Evolutionary conservation across 2,797 vertebrate species (phyloP), one percentile per base, ranked within the genome.

Genomic region (Sebastes hubbsi): DNA sequence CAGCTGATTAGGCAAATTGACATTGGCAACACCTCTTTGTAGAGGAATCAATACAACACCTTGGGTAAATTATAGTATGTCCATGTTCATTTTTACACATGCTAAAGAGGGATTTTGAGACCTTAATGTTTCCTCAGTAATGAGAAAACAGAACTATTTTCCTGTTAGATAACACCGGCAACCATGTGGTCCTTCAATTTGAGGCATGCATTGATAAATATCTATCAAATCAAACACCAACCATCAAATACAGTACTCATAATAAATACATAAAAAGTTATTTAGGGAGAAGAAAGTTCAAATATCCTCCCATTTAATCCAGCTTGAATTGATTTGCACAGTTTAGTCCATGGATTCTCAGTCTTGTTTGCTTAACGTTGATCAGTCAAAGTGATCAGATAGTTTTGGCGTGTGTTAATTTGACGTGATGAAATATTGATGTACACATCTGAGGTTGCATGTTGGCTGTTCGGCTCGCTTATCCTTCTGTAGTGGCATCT

Each of bases 151-250:
- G 42, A 12, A 20, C 8, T 52, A 8, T 58, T 73, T 78, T 79
- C 46, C n/a, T 60, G 4, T 56, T 29, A 49, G 10, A 66, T 71
- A 60, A 83, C 25, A 71, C 66, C 22, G 62, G 71, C 62, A 78
- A 91, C 78, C 72, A 75, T 85, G 75, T 87, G 59, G 72, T 80
- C 71, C 84, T 89, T 83, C 49, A 75, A 1, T 66, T 66, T 75
- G 69, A 87, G 69, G 81, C 89, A 89, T 92, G 84, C 80, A 83
- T 77, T 49, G 80, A 90, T 90, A 88, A 86, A 86, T 83, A 84
- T 8, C n/a, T 52, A 77, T 68, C 25, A 68, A 72, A 80, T 58
- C 25, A 73, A 66, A 83, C 46, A 86, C 49, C 29, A 30, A 85
- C n/a, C 25, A 66, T 77, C 30, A 78, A 72, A 67, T 77, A 90